Conservation (phyloP, 2,797 vertebrate genomes). For the Siniperca scherzeri region DNA sequence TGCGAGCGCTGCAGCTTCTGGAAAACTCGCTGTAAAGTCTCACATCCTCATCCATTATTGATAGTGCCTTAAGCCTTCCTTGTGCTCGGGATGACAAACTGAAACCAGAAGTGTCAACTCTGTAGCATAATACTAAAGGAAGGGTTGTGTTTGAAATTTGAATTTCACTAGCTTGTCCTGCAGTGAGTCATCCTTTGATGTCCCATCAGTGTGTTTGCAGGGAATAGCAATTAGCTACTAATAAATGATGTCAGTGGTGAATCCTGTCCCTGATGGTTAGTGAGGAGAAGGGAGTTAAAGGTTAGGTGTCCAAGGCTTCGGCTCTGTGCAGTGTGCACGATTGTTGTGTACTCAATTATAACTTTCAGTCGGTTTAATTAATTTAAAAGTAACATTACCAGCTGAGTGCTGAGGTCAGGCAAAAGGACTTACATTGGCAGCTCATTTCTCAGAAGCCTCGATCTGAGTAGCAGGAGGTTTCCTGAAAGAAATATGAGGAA, state of each 20-base stretch:
- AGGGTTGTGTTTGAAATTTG: slow-evolving; percentile 54
- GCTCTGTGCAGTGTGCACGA: background rate
- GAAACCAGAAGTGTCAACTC: slow-evolving; percentile 51
- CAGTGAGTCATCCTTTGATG: slow-evolving; percentile 63
- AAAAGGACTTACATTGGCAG: slow-evolving; percentile 81
- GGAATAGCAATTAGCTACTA: slow-evolving; percentile 66
- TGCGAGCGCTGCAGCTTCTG: slow-evolving; percentile 34
- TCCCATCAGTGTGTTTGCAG: slow-evolving; percentile 50
- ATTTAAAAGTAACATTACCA: slow-evolving; percentile 64
- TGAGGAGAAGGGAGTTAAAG: slow-evolving; percentile 20
- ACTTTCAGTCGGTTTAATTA: slow-evolving; percentile 51
- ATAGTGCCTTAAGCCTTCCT: slow-evolving; percentile 62
- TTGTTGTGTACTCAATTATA: slow-evolving; percentile 49
- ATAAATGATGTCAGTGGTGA: slow-evolving; percentile 54
- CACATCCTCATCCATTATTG: slow-evolving; percentile 67
- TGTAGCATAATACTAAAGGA: slow-evolving; percentile 32
- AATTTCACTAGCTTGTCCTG: slow-evolving; percentile 52
- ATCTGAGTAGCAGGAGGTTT: slow-evolving; percentile 49
- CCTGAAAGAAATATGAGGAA: slow-evolving; percentile 73
- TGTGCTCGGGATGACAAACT: slow-evolving; percentile 61
- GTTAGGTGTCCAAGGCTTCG: slow-evolving; percentile 27
- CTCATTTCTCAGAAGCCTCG: slow-evolving; percentile 69
- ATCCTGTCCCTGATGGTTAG: slow-evolving; percentile 32
- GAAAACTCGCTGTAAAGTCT: slow-evolving; percentile 53
- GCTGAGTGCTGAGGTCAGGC: slow-evolving; percentile 47